phyloP scores from a whole-genome alignment of 30 jellyfish, hydroid and myxozoan genomes.

The Aurelia sp. region DNA sequence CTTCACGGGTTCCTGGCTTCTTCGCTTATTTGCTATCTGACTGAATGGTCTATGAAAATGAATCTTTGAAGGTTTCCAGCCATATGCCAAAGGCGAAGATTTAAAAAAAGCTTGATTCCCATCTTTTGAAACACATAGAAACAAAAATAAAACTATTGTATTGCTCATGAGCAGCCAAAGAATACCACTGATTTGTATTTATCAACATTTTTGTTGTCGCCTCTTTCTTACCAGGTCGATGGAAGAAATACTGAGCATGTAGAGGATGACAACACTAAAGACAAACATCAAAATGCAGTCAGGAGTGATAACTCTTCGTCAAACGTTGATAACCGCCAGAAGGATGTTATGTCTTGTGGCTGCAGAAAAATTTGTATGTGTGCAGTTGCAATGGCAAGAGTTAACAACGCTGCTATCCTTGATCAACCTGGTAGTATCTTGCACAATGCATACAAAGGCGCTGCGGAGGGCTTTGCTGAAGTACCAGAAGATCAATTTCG shows the following conservation, averaged over 20 bases:
- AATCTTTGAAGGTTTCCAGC: no score
- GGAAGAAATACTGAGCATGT: neutral
- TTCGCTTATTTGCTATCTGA: no score
- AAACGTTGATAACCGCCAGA: neutral
- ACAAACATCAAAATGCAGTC: neutral
- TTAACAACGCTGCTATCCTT: neutral
- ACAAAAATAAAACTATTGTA: no score
- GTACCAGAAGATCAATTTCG: neutral
- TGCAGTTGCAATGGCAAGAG: conserved; percentile 27
- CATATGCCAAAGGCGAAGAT: no score
- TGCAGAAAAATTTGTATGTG: conserved; percentile 36
- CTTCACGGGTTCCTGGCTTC: no score
- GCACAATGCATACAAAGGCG: neutral
- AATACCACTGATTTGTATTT: no score
- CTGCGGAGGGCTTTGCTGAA: neutral
- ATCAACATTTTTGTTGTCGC: no score
- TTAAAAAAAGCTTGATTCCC: no score
- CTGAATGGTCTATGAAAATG: no score
- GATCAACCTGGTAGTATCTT: neutral
- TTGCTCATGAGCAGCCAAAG: no score
- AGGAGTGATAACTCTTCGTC: neutral
- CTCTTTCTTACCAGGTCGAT: no score
- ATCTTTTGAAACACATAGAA: no score
- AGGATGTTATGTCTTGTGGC: conserved; percentile 39
- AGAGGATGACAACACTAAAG: neutral